phyloP scores from a whole-genome alignment of 2,797 vertebrate genomes.

The Acrossocheilus wenchowensis region DNA sequence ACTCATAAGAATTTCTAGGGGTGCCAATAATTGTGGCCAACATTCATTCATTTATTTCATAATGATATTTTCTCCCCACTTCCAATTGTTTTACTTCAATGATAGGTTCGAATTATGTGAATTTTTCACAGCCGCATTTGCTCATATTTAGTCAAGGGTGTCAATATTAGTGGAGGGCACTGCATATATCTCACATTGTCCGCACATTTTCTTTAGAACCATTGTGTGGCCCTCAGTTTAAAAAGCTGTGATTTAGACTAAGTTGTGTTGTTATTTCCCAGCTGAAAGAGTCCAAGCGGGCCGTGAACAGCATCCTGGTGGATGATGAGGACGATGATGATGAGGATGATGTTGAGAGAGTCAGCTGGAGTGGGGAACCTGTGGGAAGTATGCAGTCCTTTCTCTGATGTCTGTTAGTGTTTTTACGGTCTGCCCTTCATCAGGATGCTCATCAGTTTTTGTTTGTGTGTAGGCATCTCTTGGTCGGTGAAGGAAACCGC shows the following conservation, averaged over 20 bases:
- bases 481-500: constrained; percentile 95
- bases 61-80: too few relatives aligned
- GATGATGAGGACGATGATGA: constrained; percentile 79
- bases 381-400: constrained; percentile 87
- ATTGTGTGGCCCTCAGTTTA: neutral
- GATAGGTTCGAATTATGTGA: too few relatives aligned
- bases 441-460: neutral
- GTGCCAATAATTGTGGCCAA: too few relatives aligned
- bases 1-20: too few relatives aligned
- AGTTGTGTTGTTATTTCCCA: constrained; percentile 59
- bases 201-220: too few relatives aligned
- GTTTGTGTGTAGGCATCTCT: constrained; percentile 84
- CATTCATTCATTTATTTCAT: too few relatives aligned
- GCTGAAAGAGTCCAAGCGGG: constrained; percentile 91
- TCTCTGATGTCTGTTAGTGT: too few relatives aligned
- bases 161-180: too few relatives aligned
- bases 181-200: neutral
- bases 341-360: constrained; percentile 87
- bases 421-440: neutral
- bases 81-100: too few relatives aligned
- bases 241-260: neutral
- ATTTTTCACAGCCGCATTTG: too few relatives aligned
- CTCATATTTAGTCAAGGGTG: too few relatives aligned
- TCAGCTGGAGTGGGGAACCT: constrained; percentile 95
- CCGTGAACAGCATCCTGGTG: constrained; percentile 88